Evolutionary conservation across 2,888 invertebrate genomes (phyloP).

Genomic region (Minunthozetes semirufus): DNA sequence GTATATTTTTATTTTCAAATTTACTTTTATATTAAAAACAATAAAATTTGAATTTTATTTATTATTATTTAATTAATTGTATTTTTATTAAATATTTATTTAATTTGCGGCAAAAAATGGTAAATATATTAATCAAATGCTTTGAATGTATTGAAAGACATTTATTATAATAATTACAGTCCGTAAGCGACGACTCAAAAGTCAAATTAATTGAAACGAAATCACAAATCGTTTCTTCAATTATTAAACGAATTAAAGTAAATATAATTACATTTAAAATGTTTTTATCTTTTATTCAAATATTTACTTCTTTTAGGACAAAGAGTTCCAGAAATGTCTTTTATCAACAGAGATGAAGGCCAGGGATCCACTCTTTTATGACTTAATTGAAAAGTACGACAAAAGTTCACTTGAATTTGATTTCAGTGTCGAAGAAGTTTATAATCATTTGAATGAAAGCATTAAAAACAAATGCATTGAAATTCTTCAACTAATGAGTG

Average conservation of each 20-base stretch:
- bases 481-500: slow-evolving; percentile 8
- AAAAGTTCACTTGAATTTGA: background rate
- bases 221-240: background rate
- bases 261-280: background rate
- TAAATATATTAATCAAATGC: background rate
- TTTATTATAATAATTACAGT: background rate
- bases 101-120: too few species aligned
- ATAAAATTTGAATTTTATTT: too few species aligned
- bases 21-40: too few species aligned
- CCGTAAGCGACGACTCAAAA: slow-evolving; percentile 14
- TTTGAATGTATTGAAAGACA: background rate
- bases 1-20: too few species aligned
- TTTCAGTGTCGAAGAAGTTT: background rate
- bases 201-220: slow-evolving; percentile 21
- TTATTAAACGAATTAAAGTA: slow-evolving; percentile 19
- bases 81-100: too few species aligned
- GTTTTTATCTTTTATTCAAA: background rate
- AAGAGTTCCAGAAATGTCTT: background rate
- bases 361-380: background rate
- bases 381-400: slow-evolving; percentile 3
- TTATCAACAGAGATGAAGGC: background rate
- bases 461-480: slow-evolving; percentile 11
- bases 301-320: background rate
- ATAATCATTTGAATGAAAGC: background rate
- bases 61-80: too few species aligned